Percentiles rank a stretch among this genome's conserved stretches.
Conservation (phyloP, 2,888 invertebrate genomes). For the Pollenia amentaria region DNA sequence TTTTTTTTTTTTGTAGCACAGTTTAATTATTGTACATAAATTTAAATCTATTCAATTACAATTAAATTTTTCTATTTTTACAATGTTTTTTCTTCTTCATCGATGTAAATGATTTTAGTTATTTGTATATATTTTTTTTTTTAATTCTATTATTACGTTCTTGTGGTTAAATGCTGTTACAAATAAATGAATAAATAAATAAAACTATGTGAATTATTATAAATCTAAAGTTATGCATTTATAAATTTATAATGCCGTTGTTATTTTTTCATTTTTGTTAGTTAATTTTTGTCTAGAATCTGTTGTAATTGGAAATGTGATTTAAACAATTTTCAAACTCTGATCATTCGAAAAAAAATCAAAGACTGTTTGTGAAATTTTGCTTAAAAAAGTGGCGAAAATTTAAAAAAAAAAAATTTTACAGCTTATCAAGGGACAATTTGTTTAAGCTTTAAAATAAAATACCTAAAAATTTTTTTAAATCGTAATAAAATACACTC, state of each 20-base stretch:
- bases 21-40: not conserved
- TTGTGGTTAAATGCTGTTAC: not conserved
- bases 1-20: too few relatives aligned
- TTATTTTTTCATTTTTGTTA: not conserved
- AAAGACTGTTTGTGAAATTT: not conserved
- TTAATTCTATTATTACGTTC: not conserved
- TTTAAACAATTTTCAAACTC: slow-evolving; percentile 9
- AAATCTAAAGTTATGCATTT: slow-evolving; percentile 25
- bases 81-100: not conserved
- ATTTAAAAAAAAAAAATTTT: too few relatives aligned
- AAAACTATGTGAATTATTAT: slow-evolving; percentile 14
- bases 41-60: slow-evolving; percentile 38
- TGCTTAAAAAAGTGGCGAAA: not conserved
- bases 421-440: too few relatives aligned
- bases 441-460: too few relatives aligned
- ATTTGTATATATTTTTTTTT: not conserved
- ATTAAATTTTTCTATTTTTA: slow-evolving; percentile 38
- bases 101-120: slow-evolving; percentile 6
- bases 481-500: too few relatives aligned
- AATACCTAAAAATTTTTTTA: too few relatives aligned
- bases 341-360: not conserved
- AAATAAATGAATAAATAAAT: slow-evolving; percentile 25
- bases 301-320: not conserved
- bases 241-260: slow-evolving; percentile 28
- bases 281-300: not conserved